These are phyloP conservation scores for Anoura caudifer DNA, from an alignment of 2,113 vertebrate species.

Conservation along the genomic window DNA sequence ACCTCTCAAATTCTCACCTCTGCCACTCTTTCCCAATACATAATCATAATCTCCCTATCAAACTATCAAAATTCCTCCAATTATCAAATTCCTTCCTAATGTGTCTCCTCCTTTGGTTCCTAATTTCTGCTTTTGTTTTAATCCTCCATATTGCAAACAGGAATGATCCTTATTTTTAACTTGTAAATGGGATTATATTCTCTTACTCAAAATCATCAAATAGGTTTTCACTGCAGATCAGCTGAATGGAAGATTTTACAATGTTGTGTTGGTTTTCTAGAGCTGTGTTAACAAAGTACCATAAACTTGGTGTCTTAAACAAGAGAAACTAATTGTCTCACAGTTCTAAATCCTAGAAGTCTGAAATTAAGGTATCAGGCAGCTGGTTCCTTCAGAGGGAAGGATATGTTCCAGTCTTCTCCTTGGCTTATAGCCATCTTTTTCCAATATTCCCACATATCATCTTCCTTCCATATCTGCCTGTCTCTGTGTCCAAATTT, in stretches of 20 bases:
- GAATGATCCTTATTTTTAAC: not conserved
- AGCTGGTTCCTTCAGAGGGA: not conserved
- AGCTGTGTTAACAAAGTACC: not conserved
- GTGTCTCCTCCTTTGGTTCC: not conserved
- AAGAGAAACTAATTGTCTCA: not conserved
- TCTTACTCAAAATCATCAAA: not conserved
- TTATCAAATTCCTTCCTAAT: not conserved
- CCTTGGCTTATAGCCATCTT: not conserved
- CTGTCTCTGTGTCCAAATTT: not conserved
- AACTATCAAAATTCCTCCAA: no score
- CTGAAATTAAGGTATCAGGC: not conserved
- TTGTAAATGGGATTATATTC: not conserved
- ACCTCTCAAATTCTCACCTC: not conserved
- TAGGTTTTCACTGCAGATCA: not conserved
- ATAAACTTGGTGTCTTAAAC: not conserved
- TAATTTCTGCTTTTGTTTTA: not conserved
- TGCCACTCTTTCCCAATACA: not conserved
- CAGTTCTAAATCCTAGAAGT: not conserved
- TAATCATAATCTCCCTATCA: not conserved
- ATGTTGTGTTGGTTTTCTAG: not conserved
- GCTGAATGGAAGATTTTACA: not conserved
- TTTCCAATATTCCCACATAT: not conserved
- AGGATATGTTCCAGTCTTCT: no score
- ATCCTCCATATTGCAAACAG: not conserved
- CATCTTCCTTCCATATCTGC: not conserved